Percentiles rank a stretch among this genome's conserved stretches.
These are phyloP conservation scores for Pelodiscus sinensis DNA, from an alignment of 2,113 vertebrate genomes.

Conservation along the genomic window DNA sequence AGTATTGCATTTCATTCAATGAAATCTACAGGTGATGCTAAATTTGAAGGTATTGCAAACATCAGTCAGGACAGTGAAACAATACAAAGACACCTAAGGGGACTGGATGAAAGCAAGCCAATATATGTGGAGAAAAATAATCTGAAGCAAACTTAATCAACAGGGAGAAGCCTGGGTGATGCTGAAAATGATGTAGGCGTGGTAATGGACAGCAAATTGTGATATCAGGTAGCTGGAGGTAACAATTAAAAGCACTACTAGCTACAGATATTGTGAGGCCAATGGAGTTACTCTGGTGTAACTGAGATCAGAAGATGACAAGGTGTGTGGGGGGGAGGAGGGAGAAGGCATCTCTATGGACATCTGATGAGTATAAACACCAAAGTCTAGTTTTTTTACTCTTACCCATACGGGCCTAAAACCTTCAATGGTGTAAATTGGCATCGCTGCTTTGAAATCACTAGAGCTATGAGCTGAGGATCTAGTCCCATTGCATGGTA, in stretches of 20 bases:
- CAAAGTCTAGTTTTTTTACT: background rate
- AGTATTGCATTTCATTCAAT: background rate
- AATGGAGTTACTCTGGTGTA: background rate
- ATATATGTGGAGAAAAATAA: background rate
- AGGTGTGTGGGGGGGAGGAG: background rate
- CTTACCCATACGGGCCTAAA: background rate
- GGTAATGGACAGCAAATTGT: slow-evolving; percentile 18
- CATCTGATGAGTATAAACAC: background rate
- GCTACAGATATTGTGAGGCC: background rate
- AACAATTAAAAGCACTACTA: background rate
- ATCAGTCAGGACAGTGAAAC: background rate
- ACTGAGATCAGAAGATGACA: too few species aligned
- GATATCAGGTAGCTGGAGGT: background rate
- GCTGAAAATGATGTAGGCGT: background rate
- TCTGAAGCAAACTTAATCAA: background rate
- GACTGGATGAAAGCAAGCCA: background rate
- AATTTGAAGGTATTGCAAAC: background rate
- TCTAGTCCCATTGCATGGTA: too few species aligned
- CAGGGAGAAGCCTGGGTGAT: background rate
- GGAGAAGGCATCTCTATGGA: background rate
- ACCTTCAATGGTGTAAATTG: background rate
- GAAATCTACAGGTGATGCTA: background rate
- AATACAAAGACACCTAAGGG: background rate
- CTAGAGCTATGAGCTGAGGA: too few species aligned
- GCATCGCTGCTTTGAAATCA: too few species aligned